These are phyloP conservation scores for Paraescarpia echinospica DNA, from an alignment of 1,140 invertebrate genomes.

Conservation along the genomic window DNA sequence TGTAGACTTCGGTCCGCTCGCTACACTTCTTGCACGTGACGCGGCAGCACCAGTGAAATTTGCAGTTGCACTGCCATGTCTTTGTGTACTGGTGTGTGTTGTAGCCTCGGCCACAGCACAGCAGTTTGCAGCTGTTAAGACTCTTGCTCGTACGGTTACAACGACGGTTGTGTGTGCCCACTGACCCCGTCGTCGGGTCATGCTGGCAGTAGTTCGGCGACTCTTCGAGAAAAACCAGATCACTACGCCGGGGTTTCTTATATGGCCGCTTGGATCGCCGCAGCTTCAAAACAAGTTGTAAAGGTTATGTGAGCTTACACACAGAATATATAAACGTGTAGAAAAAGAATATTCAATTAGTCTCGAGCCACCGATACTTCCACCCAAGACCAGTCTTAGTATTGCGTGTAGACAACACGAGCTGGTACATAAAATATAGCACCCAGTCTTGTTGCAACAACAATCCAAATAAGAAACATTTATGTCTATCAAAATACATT, in stretches of 20 bases:
- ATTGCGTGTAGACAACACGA: no score
- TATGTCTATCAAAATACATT: no score
- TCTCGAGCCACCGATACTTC: no score
- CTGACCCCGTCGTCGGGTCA: constrained; percentile 62
- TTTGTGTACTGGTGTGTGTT: constrained; percentile 57
- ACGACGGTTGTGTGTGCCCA: constrained; percentile 56
- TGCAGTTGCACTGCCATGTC: constrained; percentile 60
- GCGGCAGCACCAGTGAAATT: constrained; percentile 62
- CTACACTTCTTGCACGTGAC: constrained; percentile 60
- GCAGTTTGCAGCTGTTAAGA: constrained; percentile 60
- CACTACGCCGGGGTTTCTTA: constrained; percentile 61
- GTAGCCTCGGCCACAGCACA: constrained; percentile 65
- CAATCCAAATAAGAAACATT: no score
- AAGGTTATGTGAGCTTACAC: not conserved
- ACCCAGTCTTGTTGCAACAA: no score
- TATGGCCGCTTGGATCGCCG: constrained; percentile 68
- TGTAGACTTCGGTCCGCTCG: constrained; percentile 56
- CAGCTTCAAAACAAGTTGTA: constrained; percentile 43
- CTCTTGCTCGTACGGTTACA: constrained; percentile 59
- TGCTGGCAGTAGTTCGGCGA: constrained; percentile 93
- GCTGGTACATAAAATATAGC: no score
- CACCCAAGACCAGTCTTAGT: no score
- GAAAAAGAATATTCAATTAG: no score
- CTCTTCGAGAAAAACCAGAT: constrained; percentile 84
- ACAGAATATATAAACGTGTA: not conserved